A percentile compares a stretch with the other conserved stretches of the same genome.
These are phyloP conservation scores for Piliocolobus tephrosceles DNA, from an alignment of 2,113 vertebrate genomes.

Conservation along the genomic window DNA sequence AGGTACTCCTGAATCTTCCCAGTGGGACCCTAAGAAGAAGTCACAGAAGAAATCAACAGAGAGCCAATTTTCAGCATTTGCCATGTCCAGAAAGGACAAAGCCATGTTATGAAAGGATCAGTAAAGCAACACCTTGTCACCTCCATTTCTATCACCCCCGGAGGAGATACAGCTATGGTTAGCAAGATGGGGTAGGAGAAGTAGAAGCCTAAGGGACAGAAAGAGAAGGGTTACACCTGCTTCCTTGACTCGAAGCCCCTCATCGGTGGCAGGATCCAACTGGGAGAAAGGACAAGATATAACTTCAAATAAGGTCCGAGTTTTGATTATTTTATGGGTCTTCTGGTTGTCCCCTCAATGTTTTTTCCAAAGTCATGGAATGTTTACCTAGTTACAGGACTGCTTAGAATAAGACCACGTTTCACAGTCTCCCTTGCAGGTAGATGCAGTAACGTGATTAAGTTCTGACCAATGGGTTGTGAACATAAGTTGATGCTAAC, in stretches of 20 bases:
- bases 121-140: slow-evolving; percentile 3
- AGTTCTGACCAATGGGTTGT: not conserved
- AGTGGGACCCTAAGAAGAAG: not conserved
- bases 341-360: not conserved
- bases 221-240: not conserved
- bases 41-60: not conserved
- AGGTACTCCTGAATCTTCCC: not conserved
- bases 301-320: slow-evolving; percentile 32
- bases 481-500: not conserved
- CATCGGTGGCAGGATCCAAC: not conserved
- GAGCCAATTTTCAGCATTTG: not conserved
- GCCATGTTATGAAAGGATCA: not conserved
- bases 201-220: slow-evolving; percentile 10
- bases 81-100: not conserved
- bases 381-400: not conserved
- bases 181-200: not conserved
- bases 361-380: not conserved
- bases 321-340: slow-evolving; percentile 32
- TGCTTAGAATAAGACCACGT: not conserved
- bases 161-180: slow-evolving; percentile 15
- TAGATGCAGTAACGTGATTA: not conserved
- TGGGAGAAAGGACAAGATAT: slow-evolving; percentile 5
- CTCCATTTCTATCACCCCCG: not conserved
- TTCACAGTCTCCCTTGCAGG: not conserved
- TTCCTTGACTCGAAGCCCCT: slow-evolving; percentile 19